Evolutionary conservation across 2,888 invertebrate species (phyloP), one percentile per base, ranked within the genome.

Genomic region (Fabriciana adippe): DNA sequence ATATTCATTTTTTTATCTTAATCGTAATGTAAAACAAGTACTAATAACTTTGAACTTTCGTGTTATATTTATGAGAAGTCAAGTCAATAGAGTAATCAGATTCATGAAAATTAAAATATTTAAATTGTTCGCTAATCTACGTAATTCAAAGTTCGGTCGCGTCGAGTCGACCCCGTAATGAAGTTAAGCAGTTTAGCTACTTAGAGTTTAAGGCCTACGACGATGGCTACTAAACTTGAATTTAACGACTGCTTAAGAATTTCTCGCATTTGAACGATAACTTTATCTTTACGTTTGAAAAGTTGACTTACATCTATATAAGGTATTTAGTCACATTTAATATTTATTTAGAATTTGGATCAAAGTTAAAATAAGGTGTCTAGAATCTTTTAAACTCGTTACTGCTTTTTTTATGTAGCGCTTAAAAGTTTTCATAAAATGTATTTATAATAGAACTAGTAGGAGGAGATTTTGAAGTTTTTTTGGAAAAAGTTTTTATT

Each of bases 221-320:
- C 63, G 66, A 68, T 68, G 64, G 68, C 64, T 56, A 68, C 66
- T 64, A 68, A 71, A 66, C 53, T 56, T 66, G 64, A 68, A 59
- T 59, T 68, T 65, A 68, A 65, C 65, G 62, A 67, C 59, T 66
- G 59, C 57, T 63, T 59, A 66, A 66, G 60, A 60, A 60, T 48
- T 60, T 60, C 60, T 48, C 50, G 47, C 57, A 57, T 57, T 57
- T 47, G 47, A 47, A 57, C 47, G 57, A 47, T 47, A 57, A 57
- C 45, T 15, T 57, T 57, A 57, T 57, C 47, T 47, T 57, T 57
- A 47, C n/a, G 11, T 8, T 57, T 41, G 35, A n/a, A 26, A 55
- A 57, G 47, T 57, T 57, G 2, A 57, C 47, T 57, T 57, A 57
- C 26, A 21, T 47, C 26, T 57, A 57, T 47, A 26, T 47, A 57